These are phyloP conservation scores for Arrhopalites spinosus DNA, from an alignment of 2,888 invertebrate species.

Conservation along the genomic window DNA sequence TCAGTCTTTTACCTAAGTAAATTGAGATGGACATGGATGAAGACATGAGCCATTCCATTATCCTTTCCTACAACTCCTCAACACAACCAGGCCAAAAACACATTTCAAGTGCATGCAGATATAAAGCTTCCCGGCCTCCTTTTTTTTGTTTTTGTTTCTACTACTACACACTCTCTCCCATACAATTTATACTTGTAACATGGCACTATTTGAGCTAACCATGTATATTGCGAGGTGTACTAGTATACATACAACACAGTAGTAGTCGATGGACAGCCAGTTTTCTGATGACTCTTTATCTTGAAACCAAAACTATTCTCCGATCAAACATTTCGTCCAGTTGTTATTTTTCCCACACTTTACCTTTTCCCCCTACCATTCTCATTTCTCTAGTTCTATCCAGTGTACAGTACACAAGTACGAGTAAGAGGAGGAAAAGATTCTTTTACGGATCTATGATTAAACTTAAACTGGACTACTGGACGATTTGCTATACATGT, in stretches of 20 bases:
- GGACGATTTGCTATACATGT: slow-evolving; percentile 12
- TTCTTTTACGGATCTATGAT: slow-evolving; percentile 20
- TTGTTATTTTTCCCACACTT: slow-evolving; percentile 44
- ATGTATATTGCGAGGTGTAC: not conserved
- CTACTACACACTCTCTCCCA: no score
- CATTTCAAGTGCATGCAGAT: slow-evolving; percentile 1
- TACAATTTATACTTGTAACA: no score
- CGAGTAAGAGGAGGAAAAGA: not conserved
- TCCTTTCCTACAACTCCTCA: slow-evolving; percentile 1
- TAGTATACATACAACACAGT: not conserved
- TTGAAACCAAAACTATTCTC: slow-evolving; percentile 47
- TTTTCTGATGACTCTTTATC: slow-evolving; percentile 45
- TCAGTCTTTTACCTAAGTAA: slow-evolving; percentile 15
- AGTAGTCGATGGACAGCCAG: slow-evolving; percentile 14
- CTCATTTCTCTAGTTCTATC: slow-evolving; percentile 2
- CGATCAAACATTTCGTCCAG: slow-evolving; percentile 43
- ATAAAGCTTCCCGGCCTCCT: not conserved
- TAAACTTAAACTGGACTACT: slow-evolving; percentile 25
- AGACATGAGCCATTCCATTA: slow-evolving; percentile 23
- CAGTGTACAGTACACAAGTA: not conserved
- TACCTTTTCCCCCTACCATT: slow-evolving; percentile 33
- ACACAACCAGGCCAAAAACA: not conserved
- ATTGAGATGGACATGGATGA: slow-evolving; percentile 24
- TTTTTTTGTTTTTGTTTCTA: no score
- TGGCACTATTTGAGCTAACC: not conserved